Evolutionary conservation across 1,140 invertebrate species (phyloP), one percentile per base, ranked within the genome.

Genomic region (Micrasema minimum): DNA sequence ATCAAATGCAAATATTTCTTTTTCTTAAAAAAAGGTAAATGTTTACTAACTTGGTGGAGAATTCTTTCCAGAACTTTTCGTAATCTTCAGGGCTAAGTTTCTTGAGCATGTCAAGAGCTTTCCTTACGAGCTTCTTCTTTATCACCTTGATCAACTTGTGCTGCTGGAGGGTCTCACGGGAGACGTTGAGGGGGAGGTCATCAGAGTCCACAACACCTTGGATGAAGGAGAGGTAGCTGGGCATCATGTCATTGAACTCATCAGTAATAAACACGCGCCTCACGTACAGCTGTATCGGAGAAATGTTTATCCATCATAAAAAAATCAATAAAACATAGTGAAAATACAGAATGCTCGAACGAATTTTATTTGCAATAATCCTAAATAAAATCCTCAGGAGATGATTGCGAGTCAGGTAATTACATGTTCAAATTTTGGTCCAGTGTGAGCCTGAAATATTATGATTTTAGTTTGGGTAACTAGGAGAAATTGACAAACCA

Each of bases 231-330:
- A 99, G 86, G 80, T 99, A 99, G 81, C 96, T 98, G 55, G 98
- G 98, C 91, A 99, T 96, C 92, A 99, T 96, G 79, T 99, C 98
- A 79, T 96, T 96, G 85, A 99, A 99, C 85, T 99, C 96, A 78
- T 99, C 98, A 12, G 97, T 99, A 81, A 99, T 99, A 83, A 99
- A 99, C 12, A 99, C 97, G 69, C 98, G 87, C 73, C 97, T 88
- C 11, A 99, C 97, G 80, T 96, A 99, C 37, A 98, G 84, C 85
- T 91, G 77, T 26, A 79, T 81, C n/a, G 45, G 11, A 51, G 2
- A 14, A 3, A 45, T 45, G 41, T 45, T 45, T 2, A 45, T 45
- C 2, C n/a, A n/a, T n/a, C n/a, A n/a, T n/a, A n/a, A n/a, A n/a
- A n/a, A n/a, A n/a, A n/a, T n/a, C n/a, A n/a, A n/a, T n/a, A n/a